Evolutionary conservation across 2,797 vertebrate species (phyloP).

Genomic region (Synaphobranchus kaupii): DNA sequence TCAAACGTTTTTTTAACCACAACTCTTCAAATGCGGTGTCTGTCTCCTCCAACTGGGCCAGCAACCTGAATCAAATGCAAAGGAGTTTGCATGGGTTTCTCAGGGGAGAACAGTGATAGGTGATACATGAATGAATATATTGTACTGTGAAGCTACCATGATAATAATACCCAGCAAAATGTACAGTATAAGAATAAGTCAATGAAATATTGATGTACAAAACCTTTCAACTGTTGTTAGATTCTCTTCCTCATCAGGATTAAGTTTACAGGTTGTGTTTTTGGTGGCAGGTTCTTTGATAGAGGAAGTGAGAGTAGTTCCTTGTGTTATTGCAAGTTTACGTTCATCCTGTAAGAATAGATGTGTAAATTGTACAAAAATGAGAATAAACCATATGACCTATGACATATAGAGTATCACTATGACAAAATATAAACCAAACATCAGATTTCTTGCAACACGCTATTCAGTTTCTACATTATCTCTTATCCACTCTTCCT

Average conservation of each 20-base stretch:
- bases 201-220: conserved; percentile 25
- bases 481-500: background rate
- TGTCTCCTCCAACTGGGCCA: conserved; percentile 90
- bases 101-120: background rate
- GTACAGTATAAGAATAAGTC: background rate
- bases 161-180: background rate
- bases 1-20: conserved; percentile 89
- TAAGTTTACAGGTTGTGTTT: conserved; percentile 77
- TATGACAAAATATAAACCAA: background rate
- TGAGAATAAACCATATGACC: background rate
- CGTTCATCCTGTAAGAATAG: conserved; percentile 80
- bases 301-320: conserved; percentile 82
- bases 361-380: conserved; percentile 14
- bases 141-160: background rate
- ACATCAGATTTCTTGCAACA: background rate
- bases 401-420: no score
- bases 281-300: conserved; percentile 84
- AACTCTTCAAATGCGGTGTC: conserved; percentile 91
- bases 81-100: background rate
- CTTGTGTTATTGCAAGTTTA: conserved; percentile 86
- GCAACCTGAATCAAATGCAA: conserved; percentile 73
- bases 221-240: conserved; percentile 89
- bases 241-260: conserved; percentile 86
- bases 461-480: background rate
- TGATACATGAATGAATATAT: background rate